Evolutionary conservation across 2,888 invertebrate genomes (phyloP).

Genomic region (Erebia epiphron): DNA sequence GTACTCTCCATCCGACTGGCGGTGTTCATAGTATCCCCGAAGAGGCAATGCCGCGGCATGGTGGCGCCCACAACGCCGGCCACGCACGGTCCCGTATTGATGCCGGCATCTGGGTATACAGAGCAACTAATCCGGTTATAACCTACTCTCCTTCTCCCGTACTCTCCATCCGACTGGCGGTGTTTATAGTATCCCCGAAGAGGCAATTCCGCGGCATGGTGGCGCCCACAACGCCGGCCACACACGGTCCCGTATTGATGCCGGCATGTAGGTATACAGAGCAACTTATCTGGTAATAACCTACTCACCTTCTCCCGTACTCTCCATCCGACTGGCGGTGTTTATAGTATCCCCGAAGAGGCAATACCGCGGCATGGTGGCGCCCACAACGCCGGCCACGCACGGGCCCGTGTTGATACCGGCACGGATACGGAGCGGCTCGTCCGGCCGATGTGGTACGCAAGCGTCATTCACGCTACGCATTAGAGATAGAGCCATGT

Average conservation of each 20-base stretch:
- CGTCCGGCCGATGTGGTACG: slow-evolving; percentile 74
- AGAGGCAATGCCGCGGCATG: slow-evolving; percentile 85
- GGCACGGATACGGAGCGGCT: slow-evolving; percentile 77
- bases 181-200: slow-evolving; percentile 85
- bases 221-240: slow-evolving; percentile 85
- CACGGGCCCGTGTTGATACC: slow-evolving; percentile 86
- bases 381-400: slow-evolving; percentile 85
- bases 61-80: slow-evolving; percentile 85
- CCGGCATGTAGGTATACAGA: slow-evolving; percentile 79
- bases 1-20: slow-evolving; percentile 86
- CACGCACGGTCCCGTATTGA: slow-evolving; percentile 86
- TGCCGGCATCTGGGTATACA: slow-evolving; percentile 75
- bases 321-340: slow-evolving; percentile 86
- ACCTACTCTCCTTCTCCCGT: slow-evolving; percentile 57
- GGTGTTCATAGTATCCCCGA: slow-evolving; percentile 85
- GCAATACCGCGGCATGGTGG: slow-evolving; percentile 85
- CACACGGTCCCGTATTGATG: slow-evolving; percentile 85
- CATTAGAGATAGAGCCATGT: slow-evolving; percentile 81
- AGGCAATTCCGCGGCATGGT: slow-evolving; percentile 85
- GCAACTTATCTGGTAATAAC: slow-evolving; percentile 50
- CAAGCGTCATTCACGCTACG: slow-evolving; percentile 35
- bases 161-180: slow-evolving; percentile 86
- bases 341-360: slow-evolving; percentile 85
- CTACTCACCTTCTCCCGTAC: slow-evolving; percentile 61
- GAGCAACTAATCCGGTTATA: slow-evolving; percentile 58